A percentile compares a stretch with the other conserved stretches of the same genome.
These are phyloP conservation scores for Listronotus bonariensis DNA, from an alignment of 1,140 invertebrate genomes.

Conservation along the genomic window DNA sequence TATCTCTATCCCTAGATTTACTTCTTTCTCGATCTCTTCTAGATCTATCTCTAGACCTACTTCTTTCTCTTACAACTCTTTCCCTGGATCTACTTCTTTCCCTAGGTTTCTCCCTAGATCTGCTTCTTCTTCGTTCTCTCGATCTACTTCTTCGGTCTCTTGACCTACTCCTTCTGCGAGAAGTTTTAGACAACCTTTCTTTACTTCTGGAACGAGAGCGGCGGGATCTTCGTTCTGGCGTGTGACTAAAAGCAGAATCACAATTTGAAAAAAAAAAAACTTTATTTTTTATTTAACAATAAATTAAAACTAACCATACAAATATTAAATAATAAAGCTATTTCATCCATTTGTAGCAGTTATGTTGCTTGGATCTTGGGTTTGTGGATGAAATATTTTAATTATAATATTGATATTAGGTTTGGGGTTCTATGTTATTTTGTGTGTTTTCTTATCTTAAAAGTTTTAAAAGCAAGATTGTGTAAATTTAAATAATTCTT, in stretches of 20 bases:
- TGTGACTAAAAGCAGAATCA: background rate
- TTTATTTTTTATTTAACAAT: too few relatives aligned
- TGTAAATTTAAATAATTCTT: too few relatives aligned
- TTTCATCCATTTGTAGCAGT: too few relatives aligned
- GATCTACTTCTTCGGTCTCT: slow-evolving; percentile 23
- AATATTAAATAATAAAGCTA: too few relatives aligned
- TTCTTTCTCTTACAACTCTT: slow-evolving; percentile 25
- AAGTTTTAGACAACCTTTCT: slow-evolving; percentile 43
- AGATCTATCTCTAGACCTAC: slow-evolving; percentile 27
- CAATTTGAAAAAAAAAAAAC: background rate
- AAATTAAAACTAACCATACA: too few relatives aligned
- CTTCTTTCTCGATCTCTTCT: slow-evolving; percentile 24
- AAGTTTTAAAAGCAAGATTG: too few relatives aligned
- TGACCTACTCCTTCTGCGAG: slow-evolving; percentile 27
- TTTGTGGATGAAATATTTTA: too few relatives aligned
- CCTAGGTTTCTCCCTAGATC: slow-evolving; percentile 26
- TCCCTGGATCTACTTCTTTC: slow-evolving; percentile 31
- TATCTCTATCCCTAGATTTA: slow-evolving; percentile 21
- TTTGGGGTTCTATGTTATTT: too few relatives aligned
- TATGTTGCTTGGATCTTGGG: too few relatives aligned
- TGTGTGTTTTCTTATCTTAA: too few relatives aligned
- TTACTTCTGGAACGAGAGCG: slow-evolving; percentile 48
- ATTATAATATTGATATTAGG: too few relatives aligned
- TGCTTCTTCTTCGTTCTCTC: slow-evolving; percentile 12
- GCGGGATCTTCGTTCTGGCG: slow-evolving; percentile 43